Conservation (phyloP, 2,113 vertebrate species). For the Tetrao urogallus region DNA sequence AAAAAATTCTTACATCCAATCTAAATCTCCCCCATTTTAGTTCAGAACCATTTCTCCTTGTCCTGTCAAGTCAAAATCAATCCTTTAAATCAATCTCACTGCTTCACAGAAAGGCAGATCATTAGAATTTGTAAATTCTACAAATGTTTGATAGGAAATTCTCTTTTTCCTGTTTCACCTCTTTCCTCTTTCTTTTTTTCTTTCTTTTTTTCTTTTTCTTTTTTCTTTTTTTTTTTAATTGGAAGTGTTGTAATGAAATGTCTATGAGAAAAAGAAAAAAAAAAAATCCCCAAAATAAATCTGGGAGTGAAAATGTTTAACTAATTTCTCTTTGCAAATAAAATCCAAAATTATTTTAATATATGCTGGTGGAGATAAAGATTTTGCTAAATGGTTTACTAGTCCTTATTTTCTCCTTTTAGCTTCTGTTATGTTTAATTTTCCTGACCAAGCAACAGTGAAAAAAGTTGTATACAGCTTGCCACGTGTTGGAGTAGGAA, state of each 20-base stretch:
- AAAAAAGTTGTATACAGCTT: slow-evolving; percentile 97
- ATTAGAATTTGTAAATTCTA: background rate
- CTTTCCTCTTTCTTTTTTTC: background rate
- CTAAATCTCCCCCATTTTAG: background rate
- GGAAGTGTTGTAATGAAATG: background rate
- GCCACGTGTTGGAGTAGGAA: slow-evolving; percentile 96
- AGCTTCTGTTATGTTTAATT: slow-evolving; percentile 99
- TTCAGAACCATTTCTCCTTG: background rate
- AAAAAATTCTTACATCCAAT: background rate
- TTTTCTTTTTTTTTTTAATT: background rate
- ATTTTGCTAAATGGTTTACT: slow-evolving; percentile 23
- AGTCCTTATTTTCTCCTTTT: slow-evolving; percentile 54
- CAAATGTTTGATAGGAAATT: background rate
- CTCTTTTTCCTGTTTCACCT: background rate
- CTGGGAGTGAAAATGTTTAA: background rate
- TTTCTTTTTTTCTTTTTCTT: background rate
- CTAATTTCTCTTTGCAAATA: background rate
- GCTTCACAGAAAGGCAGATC: background rate
- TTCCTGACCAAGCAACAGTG: slow-evolving; percentile 96
- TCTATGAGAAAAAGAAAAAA: background rate
- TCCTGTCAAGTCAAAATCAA: background rate
- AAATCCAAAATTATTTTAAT: background rate
- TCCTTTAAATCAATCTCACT: background rate
- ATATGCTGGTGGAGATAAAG: background rate
- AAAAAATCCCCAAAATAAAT: background rate